Evolutionary conservation across 2,797 vertebrate species (phyloP).

Genomic region (Myotis planiceps): DNA sequence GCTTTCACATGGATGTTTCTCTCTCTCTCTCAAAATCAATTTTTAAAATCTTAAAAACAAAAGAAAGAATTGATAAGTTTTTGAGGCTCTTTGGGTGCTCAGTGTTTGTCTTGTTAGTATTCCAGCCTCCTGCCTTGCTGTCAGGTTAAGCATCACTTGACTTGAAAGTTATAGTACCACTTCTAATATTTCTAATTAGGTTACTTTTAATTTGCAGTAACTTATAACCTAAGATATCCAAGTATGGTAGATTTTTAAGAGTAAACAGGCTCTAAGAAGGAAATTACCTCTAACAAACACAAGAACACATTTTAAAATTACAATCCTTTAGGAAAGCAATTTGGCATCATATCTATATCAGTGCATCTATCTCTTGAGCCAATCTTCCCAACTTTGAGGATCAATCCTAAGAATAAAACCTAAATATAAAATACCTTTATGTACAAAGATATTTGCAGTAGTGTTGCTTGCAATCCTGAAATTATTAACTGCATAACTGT

Average conservation of each 20-base stretch:
- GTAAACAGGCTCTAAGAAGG: neutral
- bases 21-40: neutral
- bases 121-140: neutral
- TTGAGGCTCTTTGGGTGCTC: neutral
- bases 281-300: neutral
- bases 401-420: neutral
- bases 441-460: neutral
- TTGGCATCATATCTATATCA: neutral
- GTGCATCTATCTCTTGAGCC: neutral
- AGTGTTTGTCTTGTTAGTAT: neutral
- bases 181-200: neutral
- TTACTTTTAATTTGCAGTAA: neutral
- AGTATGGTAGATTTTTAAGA: neutral
- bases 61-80: neutral
- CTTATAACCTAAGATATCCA: neutral
- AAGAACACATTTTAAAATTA: neutral
- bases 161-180: neutral
- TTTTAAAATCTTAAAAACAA: neutral
- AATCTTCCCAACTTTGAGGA: neutral
- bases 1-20: neutral
- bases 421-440: slow-evolving; percentile 7
- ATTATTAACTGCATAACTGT: neutral
- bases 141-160: neutral
- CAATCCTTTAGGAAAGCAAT: neutral
- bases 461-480: neutral